Evolutionary conservation across 1,140 invertebrate genomes (phyloP).

Genomic region (Metaphire vulgaris): DNA sequence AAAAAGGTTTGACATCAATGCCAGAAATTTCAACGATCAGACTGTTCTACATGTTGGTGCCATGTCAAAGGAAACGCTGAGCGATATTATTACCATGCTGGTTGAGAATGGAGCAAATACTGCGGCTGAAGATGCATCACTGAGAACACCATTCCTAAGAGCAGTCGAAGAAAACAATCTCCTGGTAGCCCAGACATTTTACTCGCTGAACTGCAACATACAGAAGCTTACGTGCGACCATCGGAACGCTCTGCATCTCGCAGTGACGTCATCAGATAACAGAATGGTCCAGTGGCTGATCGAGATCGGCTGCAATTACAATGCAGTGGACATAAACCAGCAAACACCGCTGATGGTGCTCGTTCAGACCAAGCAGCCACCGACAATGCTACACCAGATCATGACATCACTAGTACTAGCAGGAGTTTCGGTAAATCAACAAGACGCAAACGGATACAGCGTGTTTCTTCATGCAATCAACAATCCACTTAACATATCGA

Average conservation of each 20-base stretch:
- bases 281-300: conserved; percentile 15
- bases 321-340: neutral
- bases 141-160: conserved; percentile 12
- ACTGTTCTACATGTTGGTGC: conserved; percentile 9
- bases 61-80: neutral
- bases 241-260: neutral
- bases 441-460: conserved; percentile 12
- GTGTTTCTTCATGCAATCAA: conserved; percentile 11
- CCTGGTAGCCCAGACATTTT: neutral
- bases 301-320: conserved; percentile 4
- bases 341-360: conserved; percentile 16
- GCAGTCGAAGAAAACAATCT: neutral
- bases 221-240: neutral
- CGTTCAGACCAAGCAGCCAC: conserved; percentile 11
- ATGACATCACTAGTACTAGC: conserved; percentile 10
- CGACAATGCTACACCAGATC: conserved; percentile 3
- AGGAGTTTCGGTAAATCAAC: conserved; percentile 2
- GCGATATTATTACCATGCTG: neutral
- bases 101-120: neutral
- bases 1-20: neutral
- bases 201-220: conserved; percentile 2
- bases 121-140: conserved; percentile 2
- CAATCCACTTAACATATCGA: conserved; percentile 5
- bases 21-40: neutral
- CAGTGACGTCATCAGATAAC: neutral